Percentiles rank a stretch among this genome's conserved stretches.
These are phyloP conservation scores for Parnassius apollo DNA, from an alignment of 2,888 invertebrate genomes.

Conservation along the genomic window DNA sequence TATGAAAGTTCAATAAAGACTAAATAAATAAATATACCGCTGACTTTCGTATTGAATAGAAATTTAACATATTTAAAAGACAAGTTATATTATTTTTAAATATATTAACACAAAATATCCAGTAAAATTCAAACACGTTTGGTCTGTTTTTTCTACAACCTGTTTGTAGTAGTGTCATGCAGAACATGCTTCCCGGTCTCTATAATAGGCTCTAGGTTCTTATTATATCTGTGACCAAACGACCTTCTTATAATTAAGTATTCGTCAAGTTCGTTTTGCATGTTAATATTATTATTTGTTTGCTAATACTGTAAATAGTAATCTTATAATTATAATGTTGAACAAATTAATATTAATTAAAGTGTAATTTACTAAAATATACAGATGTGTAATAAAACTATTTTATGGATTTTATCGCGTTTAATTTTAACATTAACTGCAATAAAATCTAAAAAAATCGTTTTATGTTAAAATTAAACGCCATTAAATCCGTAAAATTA, in stretches of 20 bases:
- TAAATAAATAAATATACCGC: no score
- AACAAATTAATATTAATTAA: background rate
- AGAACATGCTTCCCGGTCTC: slow-evolving; percentile 62
- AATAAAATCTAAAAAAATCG: no score
- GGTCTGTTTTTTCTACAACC: slow-evolving; percentile 8
- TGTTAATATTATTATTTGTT: background rate
- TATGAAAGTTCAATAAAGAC: no score
- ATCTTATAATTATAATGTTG: background rate
- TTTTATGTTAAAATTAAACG: no score
- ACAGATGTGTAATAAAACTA: no score
- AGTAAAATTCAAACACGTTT: background rate
- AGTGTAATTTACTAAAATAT: no score
- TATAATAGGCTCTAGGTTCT: slow-evolving; percentile 51
- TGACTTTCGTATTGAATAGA: no score
- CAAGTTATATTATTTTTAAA: no score
- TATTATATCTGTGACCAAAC: slow-evolving; percentile 32
- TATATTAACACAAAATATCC: background rate
- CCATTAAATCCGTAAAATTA: no score
- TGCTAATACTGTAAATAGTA: background rate
- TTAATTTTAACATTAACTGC: no score
- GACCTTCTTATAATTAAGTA: slow-evolving; percentile 49
- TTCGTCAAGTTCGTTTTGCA: slow-evolving; percentile 18
- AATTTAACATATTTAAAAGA: no score
- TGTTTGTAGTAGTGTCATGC: slow-evolving; percentile 24
- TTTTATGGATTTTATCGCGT: no score